Conservation (phyloP, 2,797 vertebrate genomes). For the Aselliscus stoliczkanus region DNA sequence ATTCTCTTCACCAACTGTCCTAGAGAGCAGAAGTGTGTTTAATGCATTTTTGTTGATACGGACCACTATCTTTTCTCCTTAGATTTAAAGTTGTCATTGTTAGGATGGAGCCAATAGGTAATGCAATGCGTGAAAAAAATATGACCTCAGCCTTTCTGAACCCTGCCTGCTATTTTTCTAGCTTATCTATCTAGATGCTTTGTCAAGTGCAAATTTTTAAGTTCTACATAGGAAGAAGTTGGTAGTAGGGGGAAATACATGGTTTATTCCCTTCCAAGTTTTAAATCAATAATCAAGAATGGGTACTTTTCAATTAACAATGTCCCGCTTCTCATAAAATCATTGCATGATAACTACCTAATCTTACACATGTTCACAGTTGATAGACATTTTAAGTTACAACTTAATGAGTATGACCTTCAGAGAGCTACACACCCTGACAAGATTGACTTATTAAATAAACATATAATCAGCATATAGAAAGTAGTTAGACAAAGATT, state of each 20-base stretch:
- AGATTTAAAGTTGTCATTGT: background rate
- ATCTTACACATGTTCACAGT: background rate
- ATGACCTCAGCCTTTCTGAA: background rate
- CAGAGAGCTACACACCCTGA: background rate
- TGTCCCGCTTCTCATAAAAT: background rate
- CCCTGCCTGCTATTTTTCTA: background rate
- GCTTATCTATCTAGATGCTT: background rate
- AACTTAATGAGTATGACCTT: background rate
- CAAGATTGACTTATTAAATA: background rate
- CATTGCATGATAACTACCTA: background rate
- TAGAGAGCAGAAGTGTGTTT: background rate
- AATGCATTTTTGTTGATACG: background rate
- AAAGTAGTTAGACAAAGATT: background rate
- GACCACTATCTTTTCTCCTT: background rate
- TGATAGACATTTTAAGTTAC: background rate
- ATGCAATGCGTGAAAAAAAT: background rate
- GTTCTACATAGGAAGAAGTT: background rate
- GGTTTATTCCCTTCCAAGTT: constrained; percentile 2
- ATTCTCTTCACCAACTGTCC: background rate
- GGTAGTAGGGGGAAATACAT: background rate
- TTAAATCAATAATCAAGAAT: background rate
- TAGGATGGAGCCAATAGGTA: background rate
- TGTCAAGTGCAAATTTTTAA: background rate
- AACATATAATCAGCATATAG: background rate
- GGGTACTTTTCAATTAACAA: constrained; percentile 12